Base-by-base conservation (phyloP, 1,140 invertebrate genomes). In the Aphelenchoides avenae region DNA sequence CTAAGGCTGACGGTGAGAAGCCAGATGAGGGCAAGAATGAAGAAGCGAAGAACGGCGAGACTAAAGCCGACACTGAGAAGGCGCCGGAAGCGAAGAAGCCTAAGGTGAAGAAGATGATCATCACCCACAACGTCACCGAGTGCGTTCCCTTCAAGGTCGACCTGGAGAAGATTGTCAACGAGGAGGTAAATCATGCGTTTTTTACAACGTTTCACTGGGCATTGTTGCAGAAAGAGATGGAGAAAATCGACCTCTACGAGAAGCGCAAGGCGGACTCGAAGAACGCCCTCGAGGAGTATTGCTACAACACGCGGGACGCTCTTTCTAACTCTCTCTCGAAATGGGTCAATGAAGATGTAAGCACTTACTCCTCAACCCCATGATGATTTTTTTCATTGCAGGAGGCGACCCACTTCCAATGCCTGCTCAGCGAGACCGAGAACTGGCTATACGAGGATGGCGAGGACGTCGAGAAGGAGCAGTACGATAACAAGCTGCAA, bases 231-330 rank as follows among this genome's bases (percentile, higher is more conserved):
- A n/a, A 83, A 60, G 86, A 88, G 78, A 75, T 72, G 70, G 68
- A 75, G 37, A 30, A 36, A 5, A 84, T 86, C 64, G 91, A 97
- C 78, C 84, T 84, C 60, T 86, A 89, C 72, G 93, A 97, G 79
- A 94, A 93, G 69, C 31, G 52, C 76, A 83, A 90, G 44, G 85
- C 88, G 15, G 91, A 97, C 79, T 89, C 88, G 0, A 87, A 91
- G 69, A 99, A 99, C 80, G 87, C 89, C 3, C 82, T 99, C 0
- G 94, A 99, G 79, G 94, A 99, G 79, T 98, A 95, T 74, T 89
- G 98, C 15, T 98, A 98, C 77, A 91, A 96, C 64, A 83, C 94
- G 75, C 83, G 94, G 50, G 86, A 87, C 24, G 90, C 91, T 76
- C 70, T 93, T 13, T 82, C 79, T 5, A 87, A 86, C 52, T 82